These are phyloP conservation scores for Tortrix viridana DNA, from an alignment of 2,888 invertebrate species.

Conservation along the genomic window DNA sequence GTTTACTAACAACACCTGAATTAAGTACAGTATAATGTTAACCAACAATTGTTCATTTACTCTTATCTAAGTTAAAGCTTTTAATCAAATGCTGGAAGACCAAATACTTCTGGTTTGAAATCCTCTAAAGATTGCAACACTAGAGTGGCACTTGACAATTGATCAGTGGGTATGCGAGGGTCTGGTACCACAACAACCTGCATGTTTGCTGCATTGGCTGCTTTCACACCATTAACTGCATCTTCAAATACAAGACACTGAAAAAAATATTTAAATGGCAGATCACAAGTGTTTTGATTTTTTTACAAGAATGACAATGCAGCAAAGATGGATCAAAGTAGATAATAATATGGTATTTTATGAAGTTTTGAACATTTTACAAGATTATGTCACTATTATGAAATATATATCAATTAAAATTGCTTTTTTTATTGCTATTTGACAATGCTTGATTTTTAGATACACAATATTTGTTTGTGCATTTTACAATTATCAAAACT, in stretches of 20 bases:
- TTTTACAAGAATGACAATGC: too few relatives aligned
- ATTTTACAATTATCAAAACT: too few relatives aligned
- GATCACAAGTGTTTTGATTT: too few relatives aligned
- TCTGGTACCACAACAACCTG: slow-evolving; percentile 93
- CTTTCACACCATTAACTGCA: slow-evolving; percentile 93
- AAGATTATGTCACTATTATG: too few relatives aligned
- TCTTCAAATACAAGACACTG: slow-evolving; percentile 96
- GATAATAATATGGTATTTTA: too few relatives aligned
- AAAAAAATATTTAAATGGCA: slow-evolving; percentile 42
- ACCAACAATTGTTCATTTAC: background rate
- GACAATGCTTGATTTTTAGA: too few relatives aligned
- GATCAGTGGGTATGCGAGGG: slow-evolving; percentile 60
- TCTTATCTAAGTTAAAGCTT: slow-evolving; percentile 22
- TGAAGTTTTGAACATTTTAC: too few relatives aligned
- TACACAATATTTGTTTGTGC: too few relatives aligned
- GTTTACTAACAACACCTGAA: background rate
- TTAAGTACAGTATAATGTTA: slow-evolving; percentile 27
- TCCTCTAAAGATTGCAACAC: slow-evolving; percentile 89
- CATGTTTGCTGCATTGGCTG: slow-evolving; percentile 92
- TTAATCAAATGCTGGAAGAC: slow-evolving; percentile 85
- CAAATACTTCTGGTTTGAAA: slow-evolving; percentile 92
- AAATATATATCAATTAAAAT: too few relatives aligned
- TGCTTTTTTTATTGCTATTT: too few relatives aligned
- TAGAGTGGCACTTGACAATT: slow-evolving; percentile 83
- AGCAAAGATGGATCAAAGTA: too few relatives aligned